A percentile compares a stretch with the other conserved stretches of the same genome.
These are phyloP conservation scores for Bombus balteatus DNA, from an alignment of 1,140 invertebrate genomes.

Conservation along the genomic window DNA sequence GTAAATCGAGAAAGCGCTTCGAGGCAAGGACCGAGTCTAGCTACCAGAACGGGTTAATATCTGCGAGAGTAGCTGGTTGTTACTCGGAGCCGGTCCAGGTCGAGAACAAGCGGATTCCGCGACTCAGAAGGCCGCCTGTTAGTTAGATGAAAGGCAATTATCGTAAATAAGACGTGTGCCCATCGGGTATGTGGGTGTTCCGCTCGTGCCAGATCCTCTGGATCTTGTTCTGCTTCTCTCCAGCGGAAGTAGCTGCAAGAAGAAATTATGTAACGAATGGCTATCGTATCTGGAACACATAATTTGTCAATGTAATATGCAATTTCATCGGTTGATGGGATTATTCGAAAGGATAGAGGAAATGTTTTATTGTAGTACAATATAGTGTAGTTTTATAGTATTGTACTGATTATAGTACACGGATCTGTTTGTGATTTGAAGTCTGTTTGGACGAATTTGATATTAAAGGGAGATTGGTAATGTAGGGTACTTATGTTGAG, in stretches of 20 bases:
- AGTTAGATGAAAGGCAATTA: slow-evolving; percentile 57
- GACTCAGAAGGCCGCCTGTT: slow-evolving; percentile 44
- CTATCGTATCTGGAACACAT: not conserved
- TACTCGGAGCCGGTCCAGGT: not conserved
- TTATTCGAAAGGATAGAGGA: not conserved
- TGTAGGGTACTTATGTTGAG: no score
- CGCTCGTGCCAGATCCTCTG: not conserved
- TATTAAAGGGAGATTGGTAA: no score
- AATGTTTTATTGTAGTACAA: no score
- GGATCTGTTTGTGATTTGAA: no score
- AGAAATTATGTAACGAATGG: not conserved
- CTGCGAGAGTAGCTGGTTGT: not conserved
- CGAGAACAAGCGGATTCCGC: slow-evolving; percentile 42
- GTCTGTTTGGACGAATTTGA: no score
- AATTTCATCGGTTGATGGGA: slow-evolving; percentile 8
- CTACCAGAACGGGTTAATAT: slow-evolving; percentile 60
- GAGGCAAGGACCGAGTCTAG: slow-evolving; percentile 15
- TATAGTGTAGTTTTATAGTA: no score
- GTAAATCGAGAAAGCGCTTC: slow-evolving; percentile 53
- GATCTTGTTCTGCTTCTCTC: no score
- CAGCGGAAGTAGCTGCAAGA: not conserved
- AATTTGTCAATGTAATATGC: no score
- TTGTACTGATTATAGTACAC: no score
- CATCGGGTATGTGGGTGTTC: slow-evolving; percentile 47
- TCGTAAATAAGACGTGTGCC: slow-evolving; percentile 58